Evolutionary conservation across 2,797 vertebrate species (phyloP).

Genomic region (Argentina silus): DNA sequence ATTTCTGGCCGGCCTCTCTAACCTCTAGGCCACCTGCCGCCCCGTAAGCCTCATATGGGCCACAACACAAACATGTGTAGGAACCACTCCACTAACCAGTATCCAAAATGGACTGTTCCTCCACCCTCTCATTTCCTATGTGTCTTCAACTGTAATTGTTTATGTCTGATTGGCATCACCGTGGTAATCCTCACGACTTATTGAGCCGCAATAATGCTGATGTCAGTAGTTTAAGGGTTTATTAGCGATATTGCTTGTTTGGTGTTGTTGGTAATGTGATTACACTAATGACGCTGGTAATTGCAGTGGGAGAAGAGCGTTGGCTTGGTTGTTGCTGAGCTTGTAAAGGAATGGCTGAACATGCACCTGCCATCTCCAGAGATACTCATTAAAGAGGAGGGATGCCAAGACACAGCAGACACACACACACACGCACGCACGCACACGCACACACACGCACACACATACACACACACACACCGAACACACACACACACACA

Average conservation of each 20-base stretch:
- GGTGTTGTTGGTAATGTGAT: conserved; percentile 63
- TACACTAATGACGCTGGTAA: conserved; percentile 65
- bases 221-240: conserved; percentile 36
- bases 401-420: conserved; percentile 56
- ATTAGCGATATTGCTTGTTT: conserved; percentile 54
- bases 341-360: conserved; percentile 77
- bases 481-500: conserved; percentile 14
- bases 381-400: conserved; percentile 78
- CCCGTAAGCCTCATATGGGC: too few species aligned
- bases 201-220: conserved; percentile 38
- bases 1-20: too few species aligned
- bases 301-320: conserved; percentile 55
- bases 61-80: too few species aligned
- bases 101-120: too few species aligned
- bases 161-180: not conserved
- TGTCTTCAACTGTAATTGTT: conserved; percentile 2
- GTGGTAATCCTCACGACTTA: conserved; percentile 15
- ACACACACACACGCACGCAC: conserved; percentile 14
- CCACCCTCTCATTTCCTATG: not conserved
- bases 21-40: too few species aligned
- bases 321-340: conserved; percentile 72
- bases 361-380: conserved; percentile 81
- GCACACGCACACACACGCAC: not conserved
- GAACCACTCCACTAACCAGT: too few species aligned
- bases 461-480: conserved; percentile 23